Percentiles rank a stretch among this genome's conserved stretches.
Conservation (phyloP, 2,888 invertebrate species). For the Hemistola chrysoprasaria region DNA sequence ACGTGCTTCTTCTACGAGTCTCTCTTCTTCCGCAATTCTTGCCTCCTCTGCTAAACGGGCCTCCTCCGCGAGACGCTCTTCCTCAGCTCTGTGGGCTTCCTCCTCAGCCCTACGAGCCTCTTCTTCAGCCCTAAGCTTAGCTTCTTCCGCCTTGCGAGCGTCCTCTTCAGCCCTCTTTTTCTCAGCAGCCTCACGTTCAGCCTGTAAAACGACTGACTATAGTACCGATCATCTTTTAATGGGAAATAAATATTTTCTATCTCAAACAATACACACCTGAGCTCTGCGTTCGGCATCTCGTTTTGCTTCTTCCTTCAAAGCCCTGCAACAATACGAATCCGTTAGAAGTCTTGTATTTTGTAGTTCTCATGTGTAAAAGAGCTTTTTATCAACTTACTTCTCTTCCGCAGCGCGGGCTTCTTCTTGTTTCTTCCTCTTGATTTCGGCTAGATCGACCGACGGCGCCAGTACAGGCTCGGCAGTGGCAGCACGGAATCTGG, state of each 20-base stretch:
- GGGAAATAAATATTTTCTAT: not conserved
- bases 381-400: slow-evolving; percentile 59
- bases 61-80: slow-evolving; percentile 70
- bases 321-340: slow-evolving; percentile 48
- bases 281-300: slow-evolving; percentile 75
- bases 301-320: slow-evolving; percentile 78
- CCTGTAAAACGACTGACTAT: slow-evolving; percentile 34
- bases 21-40: slow-evolving; percentile 66
- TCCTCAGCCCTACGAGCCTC: slow-evolving; percentile 74
- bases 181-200: slow-evolving; percentile 68
- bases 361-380: not conserved
- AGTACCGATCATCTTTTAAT: too few relatives aligned
- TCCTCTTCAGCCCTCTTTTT: slow-evolving; percentile 81
- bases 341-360: not conserved
- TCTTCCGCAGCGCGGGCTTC: slow-evolving; percentile 85
- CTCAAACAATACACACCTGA: slow-evolving; percentile 48
- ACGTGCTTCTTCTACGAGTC: slow-evolving; percentile 59
- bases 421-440: slow-evolving; percentile 82
- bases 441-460: slow-evolving; percentile 78
- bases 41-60: slow-evolving; percentile 59
- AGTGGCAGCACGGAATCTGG: slow-evolving; percentile 81
- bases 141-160: slow-evolving; percentile 75
- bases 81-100: slow-evolving; percentile 68
- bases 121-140: slow-evolving; percentile 74
- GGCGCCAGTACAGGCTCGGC: slow-evolving; percentile 69